phyloP scores from a whole-genome alignment of 2,113 vertebrate genomes.

The Ammodytes marinus region DNA sequence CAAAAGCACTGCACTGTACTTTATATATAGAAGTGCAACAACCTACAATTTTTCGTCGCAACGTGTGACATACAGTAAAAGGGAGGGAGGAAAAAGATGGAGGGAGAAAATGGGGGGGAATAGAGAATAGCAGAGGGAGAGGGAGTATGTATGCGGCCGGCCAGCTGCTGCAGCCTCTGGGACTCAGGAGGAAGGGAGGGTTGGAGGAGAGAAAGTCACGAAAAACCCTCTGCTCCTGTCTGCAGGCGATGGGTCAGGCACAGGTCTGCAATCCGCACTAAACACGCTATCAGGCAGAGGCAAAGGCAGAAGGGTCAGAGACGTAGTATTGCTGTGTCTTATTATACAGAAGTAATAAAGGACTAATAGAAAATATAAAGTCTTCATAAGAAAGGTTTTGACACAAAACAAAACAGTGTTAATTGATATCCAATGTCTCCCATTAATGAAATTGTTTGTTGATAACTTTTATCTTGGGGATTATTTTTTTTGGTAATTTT shows the following conservation, averaged over 20 bases:
- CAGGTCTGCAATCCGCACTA: slow-evolving; percentile 19
- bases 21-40: background rate
- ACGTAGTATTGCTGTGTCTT: background rate
- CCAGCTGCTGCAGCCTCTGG: slow-evolving; percentile 58
- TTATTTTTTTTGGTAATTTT: too few relatives aligned
- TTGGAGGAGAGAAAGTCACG: slow-evolving; percentile 32
- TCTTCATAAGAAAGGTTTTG: too few relatives aligned
- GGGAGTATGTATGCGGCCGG: slow-evolving; percentile 27
- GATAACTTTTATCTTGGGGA: too few relatives aligned
- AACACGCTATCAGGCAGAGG: slow-evolving; percentile 26
- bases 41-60: background rate
- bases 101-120: background rate
- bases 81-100: background rate
- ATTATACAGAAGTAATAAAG: too few relatives aligned
- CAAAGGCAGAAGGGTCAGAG: slow-evolving; percentile 6
- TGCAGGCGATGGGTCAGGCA: slow-evolving; percentile 62
- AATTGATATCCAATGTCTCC: too few relatives aligned
- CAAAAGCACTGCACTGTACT: background rate
- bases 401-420: too few relatives aligned
- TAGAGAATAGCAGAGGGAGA: background rate
- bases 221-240: slow-evolving; percentile 48
- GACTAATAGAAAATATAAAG: too few relatives aligned
- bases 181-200: slow-evolving; percentile 16
- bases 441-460: too few relatives aligned
- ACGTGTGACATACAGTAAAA: background rate